Evolutionary conservation across 1,140 invertebrate species (phyloP), one percentile per base, ranked within the genome.

Genomic region (Asobara japonica): DNA sequence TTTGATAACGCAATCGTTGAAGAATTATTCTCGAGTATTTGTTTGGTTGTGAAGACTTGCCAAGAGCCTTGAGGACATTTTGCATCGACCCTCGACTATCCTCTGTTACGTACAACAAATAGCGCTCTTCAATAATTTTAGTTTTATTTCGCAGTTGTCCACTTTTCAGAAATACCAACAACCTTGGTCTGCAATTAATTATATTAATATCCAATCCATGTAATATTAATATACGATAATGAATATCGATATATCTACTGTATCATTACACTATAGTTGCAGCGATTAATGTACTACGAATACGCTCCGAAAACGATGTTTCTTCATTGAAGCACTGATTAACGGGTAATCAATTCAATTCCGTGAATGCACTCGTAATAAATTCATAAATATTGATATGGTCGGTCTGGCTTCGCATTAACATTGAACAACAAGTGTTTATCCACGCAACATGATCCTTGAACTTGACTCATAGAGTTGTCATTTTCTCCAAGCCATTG

Each of bases 1-100:
- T 30, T 65, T 56, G 51, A 56, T 72, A 71, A 38, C 51, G 69
- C 69, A 71, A 71, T 71, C 36, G 29, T 18, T 51, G 1, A 62
- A 70, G 60, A 71, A 65, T 71, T 11, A 65, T 33, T 38, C 60
- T 69, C 29, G 16, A 25, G 16, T 33, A 51, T 18, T 71, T 38
- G 30, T 56, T 56, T 45, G 62, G 22, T 56, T 27, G 45, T 2
- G n/a, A 51, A 20, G 22, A 27, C 51, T 56, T 56, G 51, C 51
- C 51, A 56, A 56, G 66, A 72, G 29, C 22, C n/a, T 33, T 41
- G 61, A 71, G 56, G 69, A 64, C 69, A 56, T 61, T 38, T n/a
- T 41, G 30, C 16, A 1, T 20, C 22, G 61, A 7, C 27, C 56
- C 29, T 36, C 51, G 11, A 61, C 13, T 31, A 4, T 33, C 11